Evolutionary conservation across 2,113 vertebrate species (phyloP), one percentile per base, ranked within the genome.

Genomic region (Coptodon rendalli): DNA sequence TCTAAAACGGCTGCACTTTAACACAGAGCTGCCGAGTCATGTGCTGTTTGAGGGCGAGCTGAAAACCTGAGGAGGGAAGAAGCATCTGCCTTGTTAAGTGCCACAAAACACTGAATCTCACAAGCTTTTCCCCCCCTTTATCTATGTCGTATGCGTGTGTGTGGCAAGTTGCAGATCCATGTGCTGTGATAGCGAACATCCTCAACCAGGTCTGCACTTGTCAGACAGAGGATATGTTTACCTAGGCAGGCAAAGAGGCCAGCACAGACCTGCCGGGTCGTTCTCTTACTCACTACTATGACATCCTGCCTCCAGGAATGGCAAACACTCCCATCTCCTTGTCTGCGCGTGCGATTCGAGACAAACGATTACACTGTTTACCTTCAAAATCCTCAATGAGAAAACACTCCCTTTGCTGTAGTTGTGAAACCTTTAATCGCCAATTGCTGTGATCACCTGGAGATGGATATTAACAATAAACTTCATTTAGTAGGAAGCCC

Each of bases 151-250:
- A 40, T 68, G 50, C 38, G n/a, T 89, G 73, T 85, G 86, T 90
- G 87, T 81, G 86, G 71, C 66, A 66, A 80, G 54, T 82, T 89
- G 38, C 29, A 50, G 73, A 53, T 56, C 22, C 43, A 50, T 85
- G 90, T 80, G 91, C 80, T 78, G 53, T 84, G 89, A 88, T 73
- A 76, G 83, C 79, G 27, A 85, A 87, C 89, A 91, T 87, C 82
- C 84, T 71, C 86, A 84, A 73, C 78, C 95, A 94, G 94, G 95
- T 95, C 92, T 93, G 87, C 90, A 92, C 95, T 95, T 94, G 94
- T 94, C 93, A 93, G 92, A 91, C 87, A 88, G 89, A 91, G 94
- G 94, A 95, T 92, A 87, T 93, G 94, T 94, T 95, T 95, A 96
- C 94, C 91, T 92, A 86, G 78, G 88, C 87, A 80, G 89, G 81